Base-by-base conservation (phyloP, 2,113 vertebrate genomes). In the Merops nubicus region DNA sequence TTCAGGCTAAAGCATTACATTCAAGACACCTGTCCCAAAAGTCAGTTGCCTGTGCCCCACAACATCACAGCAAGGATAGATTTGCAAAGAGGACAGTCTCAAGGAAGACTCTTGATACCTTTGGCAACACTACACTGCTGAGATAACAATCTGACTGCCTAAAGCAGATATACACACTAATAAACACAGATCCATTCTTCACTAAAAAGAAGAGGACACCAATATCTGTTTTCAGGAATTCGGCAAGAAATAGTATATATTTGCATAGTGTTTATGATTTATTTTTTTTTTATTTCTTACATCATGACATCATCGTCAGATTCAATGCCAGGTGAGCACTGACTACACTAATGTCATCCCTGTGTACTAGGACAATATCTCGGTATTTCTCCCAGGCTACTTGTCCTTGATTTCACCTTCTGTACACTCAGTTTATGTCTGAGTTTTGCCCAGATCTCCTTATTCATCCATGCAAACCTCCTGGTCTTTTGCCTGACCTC, bases 321-420 rank as follows among this genome's bases (percentile, higher is more conserved):
- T 20, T 7, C 36, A 83, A 26, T 0, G 0, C 15, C 40, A 47
- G 11, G 0, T n/a, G 21, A n/a, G 2, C 18, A 48, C 1, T 73
- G 51, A 16, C 29, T 67, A 69, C 91, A 56, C 38, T 67, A 54
- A 65, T 8, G 22, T 34, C 9, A 64, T 3, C 11, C 9, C n/a
- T 50, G 42, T 28, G 13, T 51, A 26, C 18, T 29, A 22, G 34
- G 36, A 73, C 6, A 34, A 4, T 7, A 31, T 11, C 20, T 64
- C 20, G 64, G 6, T 26, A n/a, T 47, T 80, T n/a, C 4, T 80
- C 18, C 8, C 20, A 68, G 56, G 11, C 7, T 29, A 33, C 21
- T 17, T 34, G 6, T 33, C 34, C 53, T 26, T 67, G 34, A 8
- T 28, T 75, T 74, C 25, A 38, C 15, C 16, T 83, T 67, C 51